These are phyloP conservation scores for Folsomia candida DNA, from an alignment of 2,888 invertebrate species.

Conservation along the genomic window DNA sequence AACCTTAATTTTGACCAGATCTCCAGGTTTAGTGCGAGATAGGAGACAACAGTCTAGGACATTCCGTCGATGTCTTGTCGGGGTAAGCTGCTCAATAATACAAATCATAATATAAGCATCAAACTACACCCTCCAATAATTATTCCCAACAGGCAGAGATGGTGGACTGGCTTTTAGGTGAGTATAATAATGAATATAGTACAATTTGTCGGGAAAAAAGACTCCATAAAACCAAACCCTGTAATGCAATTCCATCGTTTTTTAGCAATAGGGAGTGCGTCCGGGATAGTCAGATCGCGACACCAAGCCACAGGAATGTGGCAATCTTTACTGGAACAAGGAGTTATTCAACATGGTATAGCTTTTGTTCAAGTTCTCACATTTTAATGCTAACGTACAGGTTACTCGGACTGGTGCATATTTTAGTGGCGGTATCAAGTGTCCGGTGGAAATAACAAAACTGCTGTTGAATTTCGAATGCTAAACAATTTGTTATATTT, in stretches of 20 bases:
- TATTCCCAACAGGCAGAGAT: too few species aligned
- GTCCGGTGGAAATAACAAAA: neutral
- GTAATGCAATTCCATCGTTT: conserved; percentile 54
- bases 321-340: conserved; percentile 78
- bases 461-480: neutral
- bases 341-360: conserved; percentile 70
- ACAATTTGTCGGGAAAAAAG: too few species aligned
- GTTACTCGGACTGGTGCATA: too few species aligned
- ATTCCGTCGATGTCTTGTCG: conserved; percentile 61
- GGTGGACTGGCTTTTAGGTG: too few species aligned
- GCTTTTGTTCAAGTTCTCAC: too few species aligned
- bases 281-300: conserved; percentile 55
- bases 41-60: conserved; percentile 56
- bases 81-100: conserved; percentile 54
- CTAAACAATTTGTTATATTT: neutral
- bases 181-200: too few species aligned
- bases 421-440: too few species aligned
- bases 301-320: conserved; percentile 77
- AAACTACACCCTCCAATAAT: too few species aligned
- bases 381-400: too few species aligned
- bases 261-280: conserved; percentile 60
- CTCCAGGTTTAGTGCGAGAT: conserved; percentile 65
- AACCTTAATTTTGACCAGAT: conserved; percentile 64
- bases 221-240: too few species aligned
- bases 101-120: neutral